Evolutionary conservation across 2,888 invertebrate species (phyloP), one percentile per base, ranked within the genome.

Genomic region (Quadroppia sp.): DNA sequence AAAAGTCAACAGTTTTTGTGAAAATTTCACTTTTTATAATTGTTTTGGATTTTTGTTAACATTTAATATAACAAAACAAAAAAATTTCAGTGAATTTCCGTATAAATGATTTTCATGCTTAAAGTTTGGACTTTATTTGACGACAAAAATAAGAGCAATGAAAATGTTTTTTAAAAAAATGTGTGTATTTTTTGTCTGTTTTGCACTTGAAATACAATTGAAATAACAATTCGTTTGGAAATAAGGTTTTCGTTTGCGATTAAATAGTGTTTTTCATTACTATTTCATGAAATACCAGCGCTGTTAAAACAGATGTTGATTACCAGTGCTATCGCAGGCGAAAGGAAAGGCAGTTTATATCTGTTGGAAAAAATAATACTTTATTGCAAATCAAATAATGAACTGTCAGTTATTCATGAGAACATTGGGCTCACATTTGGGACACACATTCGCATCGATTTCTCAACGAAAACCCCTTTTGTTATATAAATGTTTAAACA

Each of bases 361-460:
- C 25, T 2, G 23, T n/a, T n/a, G n/a, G n/a, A n/a, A n/a, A n/a
- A n/a, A 53, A 25, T 20, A 25, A 23, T 4, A 50, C 50, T 2
- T n/a, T 53, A 23, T 25, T 25, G 25, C 53, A 53, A 53, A 53
- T 11, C 53, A 53, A 53, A 53, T 53, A 53, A 13, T 23, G 25
- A 25, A 20, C 53, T 13, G 53, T 53, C 53, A 53, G 11, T 53
- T 53, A 53, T 53, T 53, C 53, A 53, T 53, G 53, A 53, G 53
- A 25, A 25, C 53, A 53, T 11, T 23, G 53, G n/a, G 20, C 50
- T n/a, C 20, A 20, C 50, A 50, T 50, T 50, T 50, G 50, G 53
- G 53, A 53, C 53, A 53, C 2, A 36, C 36, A 36, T 45, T 45
- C 15, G 2, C 15, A 45, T 45, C 45, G 11, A 45, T 53, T 13